phyloP scores from a whole-genome alignment of 1,140 invertebrate genomes.

The Adoxophyes honmai region DNA sequence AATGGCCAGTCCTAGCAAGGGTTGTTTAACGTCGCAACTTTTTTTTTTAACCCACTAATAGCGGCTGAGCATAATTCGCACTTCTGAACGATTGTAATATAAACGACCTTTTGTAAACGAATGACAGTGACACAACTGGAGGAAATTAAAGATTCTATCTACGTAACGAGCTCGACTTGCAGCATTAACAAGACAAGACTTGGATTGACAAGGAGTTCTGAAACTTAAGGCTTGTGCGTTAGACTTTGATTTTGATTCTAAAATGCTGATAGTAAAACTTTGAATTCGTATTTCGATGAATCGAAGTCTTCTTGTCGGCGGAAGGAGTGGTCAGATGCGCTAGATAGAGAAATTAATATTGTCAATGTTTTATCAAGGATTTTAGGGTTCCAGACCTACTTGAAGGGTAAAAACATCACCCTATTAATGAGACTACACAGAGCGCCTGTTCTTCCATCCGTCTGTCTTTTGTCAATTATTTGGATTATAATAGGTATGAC shows the following conservation, averaged over 20 bases:
- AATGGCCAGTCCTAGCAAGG: background rate
- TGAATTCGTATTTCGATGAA: background rate
- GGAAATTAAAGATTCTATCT: slow-evolving; percentile 59
- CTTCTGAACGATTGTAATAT: slow-evolving; percentile 22
- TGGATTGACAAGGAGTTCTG: slow-evolving; percentile 5
- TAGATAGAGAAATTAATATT: too few species aligned
- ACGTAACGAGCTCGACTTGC: slow-evolving; percentile 36
- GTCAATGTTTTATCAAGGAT: too few species aligned
- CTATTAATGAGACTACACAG: too few species aligned
- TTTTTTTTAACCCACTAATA: slow-evolving; percentile 6
- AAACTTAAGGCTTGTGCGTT: background rate
- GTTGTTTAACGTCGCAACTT: slow-evolving; percentile 10
- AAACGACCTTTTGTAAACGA: slow-evolving; percentile 31
- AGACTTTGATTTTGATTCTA: background rate
- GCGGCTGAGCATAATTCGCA: slow-evolving; percentile 22
- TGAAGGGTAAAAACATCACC: too few species aligned
- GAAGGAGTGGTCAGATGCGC: background rate
- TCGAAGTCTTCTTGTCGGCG: too few species aligned
- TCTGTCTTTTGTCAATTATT: too few species aligned
- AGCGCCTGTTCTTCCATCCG: too few species aligned
- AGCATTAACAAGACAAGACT: slow-evolving; percentile 29
- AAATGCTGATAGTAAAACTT: background rate
- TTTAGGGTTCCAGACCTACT: too few species aligned
- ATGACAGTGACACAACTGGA: slow-evolving; percentile 34
- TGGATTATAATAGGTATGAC: too few species aligned